A percentile compares a stretch with the other conserved stretches of the same genome.
Evolutionary conservation across 2,113 vertebrate genomes (phyloP).

Genomic region (Zapus hudsonius): DNA sequence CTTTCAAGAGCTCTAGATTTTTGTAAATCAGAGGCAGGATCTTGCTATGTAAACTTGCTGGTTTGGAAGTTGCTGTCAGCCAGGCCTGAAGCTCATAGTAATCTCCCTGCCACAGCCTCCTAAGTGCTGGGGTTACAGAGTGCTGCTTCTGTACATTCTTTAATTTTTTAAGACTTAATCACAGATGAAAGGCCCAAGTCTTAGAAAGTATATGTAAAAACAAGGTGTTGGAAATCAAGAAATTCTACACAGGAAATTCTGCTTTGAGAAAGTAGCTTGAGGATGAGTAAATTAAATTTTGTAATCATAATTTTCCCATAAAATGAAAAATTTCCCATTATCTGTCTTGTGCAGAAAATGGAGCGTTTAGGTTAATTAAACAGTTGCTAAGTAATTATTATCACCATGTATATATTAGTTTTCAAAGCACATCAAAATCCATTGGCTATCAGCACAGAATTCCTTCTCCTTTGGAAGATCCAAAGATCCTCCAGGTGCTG

Average conservation of each 20-base stretch:
- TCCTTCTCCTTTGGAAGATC: constrained; percentile 38
- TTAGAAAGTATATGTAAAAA: not conserved
- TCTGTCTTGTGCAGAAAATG: not conserved
- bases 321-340: constrained; percentile 4
- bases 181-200: not conserved
- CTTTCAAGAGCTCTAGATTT: no score
- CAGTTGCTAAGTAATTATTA: not conserved
- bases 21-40: no score
- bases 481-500: not conserved
- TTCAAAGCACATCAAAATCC: constrained; percentile 12
- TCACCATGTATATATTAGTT: not conserved
- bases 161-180: not conserved
- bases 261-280: not conserved
- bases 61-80: no score
- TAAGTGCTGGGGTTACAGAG: not conserved
- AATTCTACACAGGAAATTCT: not conserved
- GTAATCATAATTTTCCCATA: not conserved
- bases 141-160: no score
- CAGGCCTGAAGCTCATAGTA: no score
- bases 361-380: constrained; percentile 12
- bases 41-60: no score
- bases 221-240: not conserved
- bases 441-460: not conserved
- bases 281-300: not conserved
- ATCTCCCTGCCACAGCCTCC: not conserved